phyloP scores from a whole-genome alignment of 2,888 invertebrate genomes.

The Hipparchia sbordonii region DNA sequence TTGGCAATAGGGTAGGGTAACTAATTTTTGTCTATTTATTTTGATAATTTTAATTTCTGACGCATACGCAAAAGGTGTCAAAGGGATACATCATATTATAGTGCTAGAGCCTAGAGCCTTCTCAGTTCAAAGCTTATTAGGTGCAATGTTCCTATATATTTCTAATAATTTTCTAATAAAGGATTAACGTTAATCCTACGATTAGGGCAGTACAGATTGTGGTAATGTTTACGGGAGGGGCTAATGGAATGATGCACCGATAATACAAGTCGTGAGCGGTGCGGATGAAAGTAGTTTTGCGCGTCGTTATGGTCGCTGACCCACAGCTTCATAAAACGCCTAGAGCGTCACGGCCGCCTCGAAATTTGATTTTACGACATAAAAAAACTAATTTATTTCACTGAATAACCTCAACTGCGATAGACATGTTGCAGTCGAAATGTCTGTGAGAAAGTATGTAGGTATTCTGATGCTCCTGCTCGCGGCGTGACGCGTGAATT shows the following conservation, averaged over 20 bases:
- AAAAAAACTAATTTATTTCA: constrained; percentile 25
- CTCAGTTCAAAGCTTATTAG: not conserved
- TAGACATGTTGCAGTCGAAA: too few relatives aligned
- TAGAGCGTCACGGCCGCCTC: constrained; percentile 33
- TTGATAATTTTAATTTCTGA: too few relatives aligned
- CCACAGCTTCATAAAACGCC: constrained; percentile 41
- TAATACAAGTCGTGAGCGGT: constrained; percentile 46
- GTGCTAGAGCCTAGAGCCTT: too few relatives aligned
- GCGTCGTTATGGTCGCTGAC: constrained; percentile 43
- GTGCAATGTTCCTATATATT: not conserved
- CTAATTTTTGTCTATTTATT: too few relatives aligned
- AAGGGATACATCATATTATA: too few relatives aligned
- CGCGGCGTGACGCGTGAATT: too few relatives aligned
- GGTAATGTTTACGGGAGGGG: constrained; percentile 39
- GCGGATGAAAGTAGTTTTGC: constrained; percentile 49
- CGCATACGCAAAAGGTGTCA: too few relatives aligned
- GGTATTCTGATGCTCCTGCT: too few relatives aligned
- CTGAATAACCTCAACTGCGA: constrained; percentile 14
- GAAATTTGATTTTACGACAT: constrained; percentile 20
- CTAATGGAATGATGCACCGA: constrained; percentile 47
- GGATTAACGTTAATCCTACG: not conserved
- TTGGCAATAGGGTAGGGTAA: too few relatives aligned
- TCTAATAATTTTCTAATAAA: too few relatives aligned
- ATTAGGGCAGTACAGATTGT: constrained; percentile 38
- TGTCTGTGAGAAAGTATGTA: too few relatives aligned